These are phyloP conservation scores for Spheniscus humboldti DNA, from an alignment of 2,797 vertebrate species.

Conservation along the genomic window DNA sequence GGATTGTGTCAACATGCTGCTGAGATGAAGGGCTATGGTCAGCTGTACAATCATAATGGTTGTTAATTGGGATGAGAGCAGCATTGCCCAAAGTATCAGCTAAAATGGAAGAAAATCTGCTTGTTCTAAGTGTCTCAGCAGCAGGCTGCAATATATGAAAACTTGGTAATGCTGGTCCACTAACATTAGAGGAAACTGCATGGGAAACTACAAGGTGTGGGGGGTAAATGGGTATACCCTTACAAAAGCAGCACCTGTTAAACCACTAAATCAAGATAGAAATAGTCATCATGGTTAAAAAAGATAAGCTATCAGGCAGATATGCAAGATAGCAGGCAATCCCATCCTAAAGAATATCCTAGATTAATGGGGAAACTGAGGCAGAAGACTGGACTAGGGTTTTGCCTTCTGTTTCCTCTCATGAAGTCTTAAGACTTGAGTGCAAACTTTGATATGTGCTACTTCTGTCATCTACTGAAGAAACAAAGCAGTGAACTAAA, in stretches of 20 bases:
- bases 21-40: not conserved
- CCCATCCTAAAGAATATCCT: not conserved
- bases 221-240: not conserved
- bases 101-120: not conserved
- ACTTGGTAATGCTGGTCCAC: not conserved
- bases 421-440: not conserved
- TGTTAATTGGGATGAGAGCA: not conserved
- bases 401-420: not conserved
- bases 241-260: not conserved
- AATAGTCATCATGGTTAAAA: not conserved
- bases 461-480: not conserved
- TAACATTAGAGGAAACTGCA: not conserved
- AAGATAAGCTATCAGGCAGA: not conserved
- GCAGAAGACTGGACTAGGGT: not conserved
- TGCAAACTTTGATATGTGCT: not conserved
- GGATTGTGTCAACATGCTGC: rapidly evolving
- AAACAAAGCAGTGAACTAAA: not conserved
- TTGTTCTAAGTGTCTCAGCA: not conserved
- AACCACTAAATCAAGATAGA: not conserved
- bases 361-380: not conserved
- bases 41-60: too few species aligned
- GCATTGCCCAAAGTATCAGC: not conserved
- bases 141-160: not conserved
- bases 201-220: not conserved
- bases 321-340: not conserved